Evolutionary conservation across 2,888 invertebrate species (phyloP).

Genomic region (Seira sanloemensis): DNA sequence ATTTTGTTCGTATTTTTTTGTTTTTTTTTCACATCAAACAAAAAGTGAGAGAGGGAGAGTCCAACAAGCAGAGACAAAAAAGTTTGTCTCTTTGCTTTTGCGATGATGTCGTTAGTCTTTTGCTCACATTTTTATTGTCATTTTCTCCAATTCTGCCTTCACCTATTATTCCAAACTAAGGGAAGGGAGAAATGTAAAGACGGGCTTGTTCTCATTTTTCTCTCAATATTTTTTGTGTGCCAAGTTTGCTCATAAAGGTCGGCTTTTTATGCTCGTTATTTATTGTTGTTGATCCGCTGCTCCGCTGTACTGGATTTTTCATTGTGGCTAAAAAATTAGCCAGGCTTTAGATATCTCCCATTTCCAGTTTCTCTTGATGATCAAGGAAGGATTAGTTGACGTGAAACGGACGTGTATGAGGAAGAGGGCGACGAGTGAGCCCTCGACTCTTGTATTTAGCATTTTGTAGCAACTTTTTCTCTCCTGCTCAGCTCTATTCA

Average conservation of each 20-base stretch:
- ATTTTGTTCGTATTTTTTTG: conserved; percentile 14
- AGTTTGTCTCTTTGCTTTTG: conserved; percentile 12
- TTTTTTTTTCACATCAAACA: not conserved
- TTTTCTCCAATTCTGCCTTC: conserved; percentile 8
- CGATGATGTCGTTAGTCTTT: conserved; percentile 19
- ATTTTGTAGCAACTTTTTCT: not conserved
- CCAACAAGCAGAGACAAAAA: conserved; percentile 12
- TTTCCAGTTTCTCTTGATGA: conserved; percentile 13
- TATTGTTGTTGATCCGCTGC: conserved; percentile 10
- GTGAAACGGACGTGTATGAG: conserved; percentile 20
- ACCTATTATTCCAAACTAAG: not conserved
- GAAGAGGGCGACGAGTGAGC: not conserved
- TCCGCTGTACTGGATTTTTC: not conserved
- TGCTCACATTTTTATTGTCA: conserved; percentile 12
- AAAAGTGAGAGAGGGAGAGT: too few species aligned
- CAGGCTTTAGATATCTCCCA: not conserved
- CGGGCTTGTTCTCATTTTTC: not conserved
- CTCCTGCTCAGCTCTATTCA: too few species aligned
- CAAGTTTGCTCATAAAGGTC: conserved; percentile 8
- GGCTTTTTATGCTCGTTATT: conserved; percentile 9
- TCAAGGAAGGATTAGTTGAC: conserved; percentile 19
- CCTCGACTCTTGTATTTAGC: not conserved
- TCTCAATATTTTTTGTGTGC: not conserved
- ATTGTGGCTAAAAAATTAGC: not conserved
- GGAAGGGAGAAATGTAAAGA: conserved; percentile 11